Base-by-base conservation (phyloP, 2,888 invertebrate species). In the Carpatolechia fugitivella region DNA sequence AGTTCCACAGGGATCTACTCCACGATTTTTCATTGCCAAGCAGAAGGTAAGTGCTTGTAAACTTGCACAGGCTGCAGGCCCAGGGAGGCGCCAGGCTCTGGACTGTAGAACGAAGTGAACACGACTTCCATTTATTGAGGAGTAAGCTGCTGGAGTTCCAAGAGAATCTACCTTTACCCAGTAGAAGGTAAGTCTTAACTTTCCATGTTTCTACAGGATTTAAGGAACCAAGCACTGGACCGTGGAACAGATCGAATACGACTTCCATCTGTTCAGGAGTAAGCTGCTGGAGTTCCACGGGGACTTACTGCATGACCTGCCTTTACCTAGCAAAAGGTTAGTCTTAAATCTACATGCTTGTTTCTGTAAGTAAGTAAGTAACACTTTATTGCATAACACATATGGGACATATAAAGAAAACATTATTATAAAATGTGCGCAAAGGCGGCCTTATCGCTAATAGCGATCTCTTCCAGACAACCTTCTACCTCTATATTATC, bases 211-310 rank as follows among this genome's bases (percentile, higher is more conserved):
- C n/a, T n/a, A 85, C 68, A 70, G 80, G 2, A 63, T 55, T 48
- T 62, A 58, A 67, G 52, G 84, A 74, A 70, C 76, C 1, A 55
- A 65, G 4, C 70, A 84, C 18, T 95, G 95, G 94, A 85, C 90
- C 0, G 92, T 94, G 8, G 89, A 93, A 67, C 91, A 97, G 40
- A 91, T 93, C 59, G 96, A 11, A 33, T 6, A 13, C 13, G 6
- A n/a, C 36, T 97, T 98, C 85, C 96, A 96, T 68, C 92, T 94
- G 2, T 85, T 98, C 54, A 93, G 97, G 70, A 92, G 93, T 55
- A 96, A 96, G 77, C 90, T 98, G 56, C 92, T 92, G 52, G 97
- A 97, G 85, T 97, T 97, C 79, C 97, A 98, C 74, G 97, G 97
- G 0, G 94, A 94, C 41, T 87, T 92, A 66, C 84, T 94, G 60